Evolutionary conservation across 2,797 vertebrate species (phyloP).

Genomic region (Nasua narica): DNA sequence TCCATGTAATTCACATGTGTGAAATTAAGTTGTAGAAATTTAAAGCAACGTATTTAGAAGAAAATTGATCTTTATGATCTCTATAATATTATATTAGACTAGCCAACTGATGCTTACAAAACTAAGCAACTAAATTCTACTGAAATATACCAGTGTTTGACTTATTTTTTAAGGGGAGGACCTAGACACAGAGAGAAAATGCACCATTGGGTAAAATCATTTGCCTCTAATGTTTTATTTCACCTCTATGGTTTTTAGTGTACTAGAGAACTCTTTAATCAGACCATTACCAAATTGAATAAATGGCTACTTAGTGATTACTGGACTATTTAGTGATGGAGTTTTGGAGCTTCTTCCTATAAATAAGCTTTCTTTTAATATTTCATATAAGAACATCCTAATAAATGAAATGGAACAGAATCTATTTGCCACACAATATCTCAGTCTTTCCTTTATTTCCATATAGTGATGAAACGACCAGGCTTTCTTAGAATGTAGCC

Average conservation of each 20-base stretch:
- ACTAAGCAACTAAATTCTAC: background rate
- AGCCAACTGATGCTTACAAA: background rate
- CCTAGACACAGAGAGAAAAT: slow-evolving; percentile 30
- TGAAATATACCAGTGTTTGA: background rate
- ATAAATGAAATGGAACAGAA: slow-evolving; percentile 1
- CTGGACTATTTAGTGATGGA: background rate
- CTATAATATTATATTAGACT: background rate
- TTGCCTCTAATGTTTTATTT: slow-evolving; percentile 45
- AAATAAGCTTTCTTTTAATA: slow-evolving; percentile 34
- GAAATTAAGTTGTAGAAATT: background rate
- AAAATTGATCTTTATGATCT: background rate
- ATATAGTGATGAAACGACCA: background rate
- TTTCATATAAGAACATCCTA: background rate
- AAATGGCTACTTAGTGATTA: slow-evolving; percentile 7
- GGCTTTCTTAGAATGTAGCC: background rate
- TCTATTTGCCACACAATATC: background rate
- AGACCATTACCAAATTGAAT: slow-evolving; percentile 34
- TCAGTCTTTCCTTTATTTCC: background rate
- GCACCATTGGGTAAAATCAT: slow-evolving; percentile 41
- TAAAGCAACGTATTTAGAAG: background rate
- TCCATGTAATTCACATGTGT: background rate
- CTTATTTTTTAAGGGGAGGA: background rate
- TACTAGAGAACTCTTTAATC: slow-evolving; percentile 40
- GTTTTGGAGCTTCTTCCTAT: background rate
- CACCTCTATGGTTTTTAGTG: slow-evolving; percentile 30